phyloP scores from a whole-genome alignment of 1,140 invertebrate genomes.

The Halesus radiatus region DNA sequence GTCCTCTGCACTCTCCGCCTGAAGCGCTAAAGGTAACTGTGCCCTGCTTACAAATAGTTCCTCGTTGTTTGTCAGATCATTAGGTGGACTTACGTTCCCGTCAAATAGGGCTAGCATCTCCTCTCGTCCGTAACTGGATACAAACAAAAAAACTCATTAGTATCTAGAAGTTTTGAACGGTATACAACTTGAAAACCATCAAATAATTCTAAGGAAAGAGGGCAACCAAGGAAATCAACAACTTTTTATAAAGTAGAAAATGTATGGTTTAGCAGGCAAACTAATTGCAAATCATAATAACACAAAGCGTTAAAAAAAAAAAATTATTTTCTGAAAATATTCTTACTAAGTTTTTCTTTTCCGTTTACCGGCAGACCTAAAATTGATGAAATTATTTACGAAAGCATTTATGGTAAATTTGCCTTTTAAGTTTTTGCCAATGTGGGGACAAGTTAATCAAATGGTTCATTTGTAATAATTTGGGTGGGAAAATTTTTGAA shows the following conservation, averaged over 20 bases:
- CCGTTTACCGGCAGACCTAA: no score
- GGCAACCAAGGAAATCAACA: no score
- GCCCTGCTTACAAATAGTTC: constrained; percentile 37
- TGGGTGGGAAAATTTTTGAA: no score
- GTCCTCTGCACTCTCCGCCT: constrained; percentile 28
- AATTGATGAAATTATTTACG: no score
- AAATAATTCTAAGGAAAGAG: background rate
- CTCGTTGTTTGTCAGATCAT: constrained; percentile 18
- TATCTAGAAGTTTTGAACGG: background rate
- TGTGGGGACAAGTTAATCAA: no score
- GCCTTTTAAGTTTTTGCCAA: no score
- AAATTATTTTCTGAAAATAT: no score
- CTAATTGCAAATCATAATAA: background rate
- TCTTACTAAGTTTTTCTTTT: no score
- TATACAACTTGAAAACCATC: background rate
- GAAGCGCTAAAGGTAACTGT: constrained; percentile 42
- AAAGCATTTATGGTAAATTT: no score
- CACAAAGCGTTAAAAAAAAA: background rate
- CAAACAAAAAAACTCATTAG: background rate
- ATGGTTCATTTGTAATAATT: no score
- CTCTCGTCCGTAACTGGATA: constrained; percentile 45
- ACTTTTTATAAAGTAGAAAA: background rate
- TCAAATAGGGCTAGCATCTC: constrained; percentile 49
- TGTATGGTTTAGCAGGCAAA: background rate
- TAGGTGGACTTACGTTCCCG: constrained; percentile 32